Evolutionary conservation across 92 coral and sea anemone species (phyloP).

Genomic region (Galaxea fascicularis): DNA sequence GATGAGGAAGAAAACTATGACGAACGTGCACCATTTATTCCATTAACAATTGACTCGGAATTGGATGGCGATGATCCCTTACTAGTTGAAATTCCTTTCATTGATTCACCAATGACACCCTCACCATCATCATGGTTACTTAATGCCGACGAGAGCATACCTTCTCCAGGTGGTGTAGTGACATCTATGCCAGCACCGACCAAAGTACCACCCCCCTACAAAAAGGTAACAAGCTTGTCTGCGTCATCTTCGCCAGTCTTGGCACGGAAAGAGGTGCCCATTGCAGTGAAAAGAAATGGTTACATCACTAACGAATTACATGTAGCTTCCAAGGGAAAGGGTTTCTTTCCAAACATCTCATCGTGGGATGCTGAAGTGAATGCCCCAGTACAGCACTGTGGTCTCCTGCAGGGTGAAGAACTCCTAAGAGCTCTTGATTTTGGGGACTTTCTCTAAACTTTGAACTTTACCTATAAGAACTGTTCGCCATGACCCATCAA

Average conservation of each 20-base stretch:
- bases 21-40: conserved; percentile 96
- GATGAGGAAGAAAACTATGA: conserved; percentile 68
- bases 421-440: conserved; percentile 85
- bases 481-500: background rate
- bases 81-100: conserved; percentile 77
- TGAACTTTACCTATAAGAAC: background rate
- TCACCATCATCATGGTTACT: conserved; percentile 74
- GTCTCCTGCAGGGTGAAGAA: conserved; percentile 89
- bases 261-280: conserved; percentile 65
- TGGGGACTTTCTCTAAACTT: conserved; percentile 29
- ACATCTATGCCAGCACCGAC: conserved; percentile 32
- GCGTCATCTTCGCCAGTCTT: conserved; percentile 54
- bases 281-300: conserved; percentile 65
- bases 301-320: conserved; percentile 82
- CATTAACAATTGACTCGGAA: conserved; percentile 81
- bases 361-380: conserved; percentile 87
- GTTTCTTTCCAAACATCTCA: conserved; percentile 73
- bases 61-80: conserved; percentile 77
- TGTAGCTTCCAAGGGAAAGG: conserved; percentile 64
- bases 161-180: conserved; percentile 28
- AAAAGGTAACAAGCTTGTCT: conserved; percentile 48
- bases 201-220: background rate
- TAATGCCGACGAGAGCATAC: conserved; percentile 69
- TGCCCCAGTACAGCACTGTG: conserved; percentile 82
- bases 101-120: conserved; percentile 75